Base-by-base conservation (phyloP, 1,140 invertebrate species). In the Ectropis grisescens region DNA sequence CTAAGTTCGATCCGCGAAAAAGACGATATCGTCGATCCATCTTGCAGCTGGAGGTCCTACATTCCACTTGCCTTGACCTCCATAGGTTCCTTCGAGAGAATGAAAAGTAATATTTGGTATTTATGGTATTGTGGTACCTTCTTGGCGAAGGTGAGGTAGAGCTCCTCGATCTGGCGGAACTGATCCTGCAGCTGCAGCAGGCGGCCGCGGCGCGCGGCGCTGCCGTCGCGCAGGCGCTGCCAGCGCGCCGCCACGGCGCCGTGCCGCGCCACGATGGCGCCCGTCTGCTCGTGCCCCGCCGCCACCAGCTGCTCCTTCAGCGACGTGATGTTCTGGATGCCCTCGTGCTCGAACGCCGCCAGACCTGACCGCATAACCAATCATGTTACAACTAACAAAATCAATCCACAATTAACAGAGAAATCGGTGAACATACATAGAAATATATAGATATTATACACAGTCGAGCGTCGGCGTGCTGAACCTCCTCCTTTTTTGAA, bases 81-180 rank as follows among this genome's bases (percentile, higher is more conserved):
- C n/a, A n/a, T n/a, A n/a, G n/a, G n/a, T n/a, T n/a, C n/a, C n/a
- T n/a, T n/a, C n/a, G n/a, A n/a, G n/a, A n/a, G n/a, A n/a, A n/a
- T n/a, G n/a, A n/a, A n/a, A n/a, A n/a, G n/a, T n/a, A n/a, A n/a
- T n/a, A n/a, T n/a, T n/a, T n/a, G n/a, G n/a, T n/a, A n/a, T n/a
- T n/a, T n/a, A n/a, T n/a, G 16, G 8, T 8, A 7, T n/a, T 13
- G 9, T 2, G 0, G 9, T 41, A 78, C 72, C 85, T 98, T 98
- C 86, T 99, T 99, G 28, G 98, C 98, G 84, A 99, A 99, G 27
- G 94, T 97, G 58, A 99, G 87, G 85, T 98, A 99, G 12, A 99
- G 86, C 72, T 99, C 98, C 84, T 99, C 98, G 72, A 98, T 98
- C 80, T 98, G 95, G 32, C 96, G 87, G 88, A 98, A 99, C 83